phyloP scores from a whole-genome alignment of 2,797 vertebrate genomes.

The Adrianichthys oophorus region DNA sequence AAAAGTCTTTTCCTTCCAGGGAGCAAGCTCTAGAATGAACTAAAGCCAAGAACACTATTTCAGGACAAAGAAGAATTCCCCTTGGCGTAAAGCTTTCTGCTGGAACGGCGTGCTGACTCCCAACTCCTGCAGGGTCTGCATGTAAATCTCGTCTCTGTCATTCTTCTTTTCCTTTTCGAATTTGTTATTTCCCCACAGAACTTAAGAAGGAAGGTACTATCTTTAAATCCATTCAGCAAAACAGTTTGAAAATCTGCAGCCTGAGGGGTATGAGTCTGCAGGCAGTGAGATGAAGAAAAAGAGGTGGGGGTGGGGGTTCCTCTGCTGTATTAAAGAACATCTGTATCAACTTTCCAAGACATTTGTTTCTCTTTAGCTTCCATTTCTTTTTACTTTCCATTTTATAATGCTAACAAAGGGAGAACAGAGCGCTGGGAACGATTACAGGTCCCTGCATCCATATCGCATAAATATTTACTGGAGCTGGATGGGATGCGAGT shows the following conservation, averaged over 20 bases:
- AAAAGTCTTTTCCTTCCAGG: conserved; percentile 51
- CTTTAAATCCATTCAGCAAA: conserved; percentile 37
- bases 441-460: conserved; percentile 11
- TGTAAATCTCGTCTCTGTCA: conserved; percentile 37
- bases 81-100: conserved; percentile 49
- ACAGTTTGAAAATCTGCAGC: conserved; percentile 44
- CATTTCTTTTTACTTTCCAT: conserved; percentile 29
- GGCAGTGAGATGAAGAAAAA: conserved; percentile 20
- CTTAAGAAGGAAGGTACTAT: conserved; percentile 22
- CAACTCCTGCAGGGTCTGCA: conserved; percentile 38
- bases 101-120: conserved; percentile 47
- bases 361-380: conserved; percentile 45
- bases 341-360: conserved; percentile 42
- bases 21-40: conserved; percentile 44
- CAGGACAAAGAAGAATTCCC: conserved; percentile 53
- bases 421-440: conserved; percentile 21
- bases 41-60: conserved; percentile 58
- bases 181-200: conserved; percentile 9
- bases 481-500: conserved; percentile 16
- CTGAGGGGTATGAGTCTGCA: conserved; percentile 30
- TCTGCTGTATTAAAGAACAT: conserved; percentile 41
- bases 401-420: conserved; percentile 44
- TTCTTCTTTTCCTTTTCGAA: conserved; percentile 31
- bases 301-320: conserved; percentile 46
- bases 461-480: conserved; percentile 34